Evolutionary conservation across 92 coral and sea anemone species (phyloP).

Genomic region (Micromussa lordhowensis): DNA sequence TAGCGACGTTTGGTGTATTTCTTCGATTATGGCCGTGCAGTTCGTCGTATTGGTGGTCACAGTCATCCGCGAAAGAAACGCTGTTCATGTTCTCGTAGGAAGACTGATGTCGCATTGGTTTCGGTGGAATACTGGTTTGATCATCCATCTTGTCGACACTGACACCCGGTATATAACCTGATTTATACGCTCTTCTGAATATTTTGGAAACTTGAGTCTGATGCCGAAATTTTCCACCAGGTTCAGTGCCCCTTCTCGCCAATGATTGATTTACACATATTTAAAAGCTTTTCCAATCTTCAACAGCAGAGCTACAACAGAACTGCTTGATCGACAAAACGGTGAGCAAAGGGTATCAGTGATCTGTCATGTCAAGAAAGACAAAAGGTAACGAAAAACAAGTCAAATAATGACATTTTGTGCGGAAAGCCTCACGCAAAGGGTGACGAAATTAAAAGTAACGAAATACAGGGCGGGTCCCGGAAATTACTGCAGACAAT

Average conservation of each 20-base stretch:
- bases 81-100: conserved; percentile 76
- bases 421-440: not conserved
- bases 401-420: not conserved
- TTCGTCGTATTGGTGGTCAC: conserved; percentile 80
- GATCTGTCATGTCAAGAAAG: not conserved
- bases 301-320: not conserved
- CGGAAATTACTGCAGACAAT: not conserved
- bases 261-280: not conserved
- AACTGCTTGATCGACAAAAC: not conserved
- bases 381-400: not conserved
- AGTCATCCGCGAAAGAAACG: conserved; percentile 30
- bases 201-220: conserved; percentile 8
- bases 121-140: conserved; percentile 37
- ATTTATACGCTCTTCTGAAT: too few species aligned
- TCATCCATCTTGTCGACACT: conserved; percentile 15
- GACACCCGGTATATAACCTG: not conserved
- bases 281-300: not conserved
- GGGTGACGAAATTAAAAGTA: conserved; percentile 9
- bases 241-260: not conserved
- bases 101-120: conserved; percentile 53
- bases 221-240: not conserved
- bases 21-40: conserved; percentile 37
- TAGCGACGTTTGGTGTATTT: not conserved
- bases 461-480: conserved; percentile 18
- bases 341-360: not conserved